Evolutionary conservation across 2,888 invertebrate genomes (phyloP).

Genomic region (Xestia c-nigrum): DNA sequence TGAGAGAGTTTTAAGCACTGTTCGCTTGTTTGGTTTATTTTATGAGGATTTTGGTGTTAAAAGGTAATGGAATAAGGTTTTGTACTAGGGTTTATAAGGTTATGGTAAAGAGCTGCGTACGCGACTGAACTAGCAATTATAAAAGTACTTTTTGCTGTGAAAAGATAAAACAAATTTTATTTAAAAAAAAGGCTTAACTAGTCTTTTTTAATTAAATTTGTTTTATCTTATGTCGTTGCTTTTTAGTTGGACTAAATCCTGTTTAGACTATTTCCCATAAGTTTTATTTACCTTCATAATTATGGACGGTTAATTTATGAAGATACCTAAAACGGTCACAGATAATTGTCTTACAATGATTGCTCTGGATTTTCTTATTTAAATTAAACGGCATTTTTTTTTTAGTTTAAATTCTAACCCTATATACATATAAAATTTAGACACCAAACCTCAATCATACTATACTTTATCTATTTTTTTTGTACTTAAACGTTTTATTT

Average conservation of each 20-base stretch:
- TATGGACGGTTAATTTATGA: background rate
- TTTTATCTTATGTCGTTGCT: background rate
- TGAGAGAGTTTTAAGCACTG: constrained; percentile 26
- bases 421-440: background rate
- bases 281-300: background rate
- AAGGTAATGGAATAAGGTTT: constrained; percentile 13
- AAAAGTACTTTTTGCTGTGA: background rate
- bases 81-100: background rate
- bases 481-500: constrained; percentile 17
- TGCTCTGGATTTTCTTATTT: too few species aligned
- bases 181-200: background rate
- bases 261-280: background rate
- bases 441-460: constrained; percentile 7
- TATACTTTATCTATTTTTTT: constrained; percentile 8
- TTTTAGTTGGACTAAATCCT: background rate
- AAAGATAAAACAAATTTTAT: too few species aligned
- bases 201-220: background rate
- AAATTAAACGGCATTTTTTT: background rate
- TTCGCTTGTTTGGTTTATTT: constrained; percentile 37
- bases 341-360: background rate
- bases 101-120: background rate
- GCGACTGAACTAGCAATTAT: background rate
- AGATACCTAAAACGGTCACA: background rate
- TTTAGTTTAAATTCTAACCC: too few species aligned
- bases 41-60: constrained; percentile 20